These are phyloP conservation scores for Drosophila histrio DNA, from an alignment of 2,888 invertebrate species.

Conservation along the genomic window DNA sequence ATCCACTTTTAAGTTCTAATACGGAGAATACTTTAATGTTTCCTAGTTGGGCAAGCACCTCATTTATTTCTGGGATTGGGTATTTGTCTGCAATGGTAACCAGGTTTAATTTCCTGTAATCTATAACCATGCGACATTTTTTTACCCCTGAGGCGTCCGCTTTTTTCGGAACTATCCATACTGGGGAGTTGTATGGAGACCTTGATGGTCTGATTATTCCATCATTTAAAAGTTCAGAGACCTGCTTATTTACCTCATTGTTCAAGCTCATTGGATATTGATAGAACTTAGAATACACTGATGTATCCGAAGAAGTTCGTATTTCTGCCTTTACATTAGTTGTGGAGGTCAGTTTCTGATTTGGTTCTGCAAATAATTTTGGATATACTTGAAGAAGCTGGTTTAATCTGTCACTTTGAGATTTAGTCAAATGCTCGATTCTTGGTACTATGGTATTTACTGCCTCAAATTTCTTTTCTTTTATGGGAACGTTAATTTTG, in stretches of 20 bases:
- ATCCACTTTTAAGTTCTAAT: slow-evolving; percentile 21
- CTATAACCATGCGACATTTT: not conserved
- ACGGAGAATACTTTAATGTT: slow-evolving; percentile 20
- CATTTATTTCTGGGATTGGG: slow-evolving; percentile 31
- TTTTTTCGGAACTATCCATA: not conserved
- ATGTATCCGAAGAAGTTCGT: not conserved
- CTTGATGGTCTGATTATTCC: not conserved
- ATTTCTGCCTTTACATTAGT: slow-evolving; percentile 26
- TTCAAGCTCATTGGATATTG: slow-evolving; percentile 13
- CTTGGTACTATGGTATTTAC: not conserved
- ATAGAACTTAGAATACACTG: not conserved
- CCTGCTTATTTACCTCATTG: slow-evolving; percentile 1
- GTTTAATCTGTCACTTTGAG: not conserved
- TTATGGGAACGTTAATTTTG: too few relatives aligned
- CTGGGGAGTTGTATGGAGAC: not conserved
- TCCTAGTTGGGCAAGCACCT: slow-evolving; percentile 7
- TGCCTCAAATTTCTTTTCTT: too few relatives aligned
- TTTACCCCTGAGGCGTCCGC: not conserved
- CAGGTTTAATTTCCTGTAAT: not conserved
- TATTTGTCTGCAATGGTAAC: slow-evolving; percentile 16
- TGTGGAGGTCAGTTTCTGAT: slow-evolving; percentile 17
- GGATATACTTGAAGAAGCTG: slow-evolving; percentile 3
- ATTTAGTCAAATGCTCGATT: not conserved
- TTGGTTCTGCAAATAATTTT: slow-evolving; percentile 31
- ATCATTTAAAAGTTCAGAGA: not conserved